Conservation (phyloP, 1,140 invertebrate genomes). For the Lysiphlebus fabarum region DNA sequence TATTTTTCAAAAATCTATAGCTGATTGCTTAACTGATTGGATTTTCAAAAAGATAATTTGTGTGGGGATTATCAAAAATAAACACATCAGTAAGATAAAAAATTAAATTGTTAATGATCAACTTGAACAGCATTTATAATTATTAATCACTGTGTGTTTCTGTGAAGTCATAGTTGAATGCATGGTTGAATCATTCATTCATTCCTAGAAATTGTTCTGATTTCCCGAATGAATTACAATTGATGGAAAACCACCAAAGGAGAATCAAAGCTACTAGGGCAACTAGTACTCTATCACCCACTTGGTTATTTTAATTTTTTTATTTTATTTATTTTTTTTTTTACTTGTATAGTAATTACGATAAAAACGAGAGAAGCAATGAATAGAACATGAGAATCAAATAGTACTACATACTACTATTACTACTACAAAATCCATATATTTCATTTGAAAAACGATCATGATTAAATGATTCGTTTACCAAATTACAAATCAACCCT, state of each 20-base stretch:
- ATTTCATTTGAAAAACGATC: too few relatives aligned
- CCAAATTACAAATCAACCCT: too few relatives aligned
- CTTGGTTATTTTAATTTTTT: too few relatives aligned
- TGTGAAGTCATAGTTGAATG: neutral
- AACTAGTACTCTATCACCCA: too few relatives aligned
- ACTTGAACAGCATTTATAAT: constrained; percentile 6
- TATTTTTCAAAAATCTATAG: too few relatives aligned
- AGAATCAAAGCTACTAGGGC: too few relatives aligned
- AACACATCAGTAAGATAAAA: neutral
- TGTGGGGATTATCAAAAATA: neutral
- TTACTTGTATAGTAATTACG: constrained; percentile 10
- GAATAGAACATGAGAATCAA: neutral
- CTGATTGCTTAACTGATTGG: neutral
- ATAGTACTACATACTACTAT: too few relatives aligned
- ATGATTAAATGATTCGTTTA: too few relatives aligned
- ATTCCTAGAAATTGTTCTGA: constrained; percentile 30
- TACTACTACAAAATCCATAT: too few relatives aligned
- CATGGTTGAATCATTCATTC: constrained; percentile 19
- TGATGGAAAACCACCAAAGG: neutral
- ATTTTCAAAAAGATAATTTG: neutral
- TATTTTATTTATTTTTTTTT: too few relatives aligned
- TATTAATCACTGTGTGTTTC: constrained; percentile 15
- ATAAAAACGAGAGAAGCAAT: constrained; percentile 9
- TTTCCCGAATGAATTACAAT: constrained; percentile 27
- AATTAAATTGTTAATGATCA: neutral